phyloP scores from a whole-genome alignment of 2,888 invertebrate species.

The Geophilus truncorum region DNA sequence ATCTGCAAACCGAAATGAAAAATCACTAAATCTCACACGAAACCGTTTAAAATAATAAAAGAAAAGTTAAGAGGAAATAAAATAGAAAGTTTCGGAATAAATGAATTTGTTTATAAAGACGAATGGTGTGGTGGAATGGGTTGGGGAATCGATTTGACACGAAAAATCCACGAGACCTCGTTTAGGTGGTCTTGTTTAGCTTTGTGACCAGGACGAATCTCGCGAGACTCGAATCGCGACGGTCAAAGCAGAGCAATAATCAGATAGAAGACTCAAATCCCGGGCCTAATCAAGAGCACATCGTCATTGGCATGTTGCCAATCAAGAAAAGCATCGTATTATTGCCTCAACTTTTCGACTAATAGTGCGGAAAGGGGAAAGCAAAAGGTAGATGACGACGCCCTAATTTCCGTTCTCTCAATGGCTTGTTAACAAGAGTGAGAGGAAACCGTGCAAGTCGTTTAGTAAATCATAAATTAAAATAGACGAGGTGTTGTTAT shows the following conservation, averaged over 20 bases:
- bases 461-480: neutral
- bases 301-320: neutral
- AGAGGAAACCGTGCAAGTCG: neutral
- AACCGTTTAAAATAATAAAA: too few relatives aligned
- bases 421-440: neutral
- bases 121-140: neutral
- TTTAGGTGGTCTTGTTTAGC: neutral
- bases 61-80: too few relatives aligned
- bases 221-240: neutral
- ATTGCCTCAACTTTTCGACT: neutral
- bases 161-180: neutral
- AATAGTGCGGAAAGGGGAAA: neutral
- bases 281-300: neutral
- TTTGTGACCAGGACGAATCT: neutral
- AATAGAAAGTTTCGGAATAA: neutral
- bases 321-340: neutral
- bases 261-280: neutral
- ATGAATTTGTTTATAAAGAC: neutral
- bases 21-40: too few relatives aligned
- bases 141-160: neutral
- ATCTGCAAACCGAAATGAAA: too few relatives aligned
- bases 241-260: neutral
- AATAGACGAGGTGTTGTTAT: neutral
- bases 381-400: neutral
- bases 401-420: neutral